phyloP scores from a whole-genome alignment of 2,797 vertebrate genomes.

The Choloepus didactylus region DNA sequence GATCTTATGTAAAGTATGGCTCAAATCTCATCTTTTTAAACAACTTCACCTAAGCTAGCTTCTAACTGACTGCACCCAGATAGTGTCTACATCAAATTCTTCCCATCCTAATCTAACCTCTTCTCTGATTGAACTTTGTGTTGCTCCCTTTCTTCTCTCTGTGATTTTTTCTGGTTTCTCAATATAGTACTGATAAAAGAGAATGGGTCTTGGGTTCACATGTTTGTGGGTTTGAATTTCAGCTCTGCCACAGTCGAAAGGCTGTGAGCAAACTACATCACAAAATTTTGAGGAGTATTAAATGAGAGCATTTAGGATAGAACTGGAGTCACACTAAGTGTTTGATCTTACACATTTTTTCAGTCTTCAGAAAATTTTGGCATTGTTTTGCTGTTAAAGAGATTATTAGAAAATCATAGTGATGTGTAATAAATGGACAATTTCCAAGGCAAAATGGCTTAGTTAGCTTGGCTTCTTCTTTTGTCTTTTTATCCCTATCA shows the following conservation, averaged over 20 bases:
- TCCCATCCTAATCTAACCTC: not conserved
- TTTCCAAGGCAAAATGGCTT: slow-evolving; percentile 34
- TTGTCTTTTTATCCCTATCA: not conserved
- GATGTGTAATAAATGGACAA: not conserved
- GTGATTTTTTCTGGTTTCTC: not conserved
- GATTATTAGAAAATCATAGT: not conserved
- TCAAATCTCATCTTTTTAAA: slow-evolving; percentile 37
- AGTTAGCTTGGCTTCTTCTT: not conserved
- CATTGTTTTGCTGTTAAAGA: slow-evolving; percentile 13
- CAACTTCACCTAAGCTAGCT: not conserved
- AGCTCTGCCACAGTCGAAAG: not conserved
- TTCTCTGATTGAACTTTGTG: not conserved
- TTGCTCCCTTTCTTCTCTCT: not conserved
- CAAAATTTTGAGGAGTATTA: not conserved
- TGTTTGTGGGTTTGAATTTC: not conserved
- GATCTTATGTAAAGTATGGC: not conserved
- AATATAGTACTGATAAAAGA: not conserved
- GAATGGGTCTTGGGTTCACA: not conserved
- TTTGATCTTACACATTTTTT: not conserved
- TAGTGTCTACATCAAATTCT: not conserved
- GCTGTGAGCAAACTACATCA: not conserved
- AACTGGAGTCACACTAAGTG: not conserved
- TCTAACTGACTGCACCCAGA: not conserved
- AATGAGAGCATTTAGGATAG: not conserved
- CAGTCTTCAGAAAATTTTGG: slow-evolving; percentile 26